Conservation (phyloP, 2,888 invertebrate species). For the Lithophane semibrunnea region DNA sequence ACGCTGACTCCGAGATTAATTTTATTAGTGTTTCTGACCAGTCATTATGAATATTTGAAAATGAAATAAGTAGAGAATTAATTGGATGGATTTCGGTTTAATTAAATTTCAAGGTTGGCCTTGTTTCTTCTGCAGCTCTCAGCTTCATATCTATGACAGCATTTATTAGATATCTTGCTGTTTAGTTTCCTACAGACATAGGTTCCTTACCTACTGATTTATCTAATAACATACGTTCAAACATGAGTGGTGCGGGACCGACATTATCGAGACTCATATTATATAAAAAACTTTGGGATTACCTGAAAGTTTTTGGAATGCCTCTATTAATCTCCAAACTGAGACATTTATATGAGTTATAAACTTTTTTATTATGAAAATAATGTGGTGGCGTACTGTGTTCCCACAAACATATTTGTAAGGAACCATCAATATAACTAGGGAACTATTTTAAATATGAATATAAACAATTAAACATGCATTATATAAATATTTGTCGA, state of each 20-base stretch:
- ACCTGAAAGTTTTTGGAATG: constrained; percentile 52
- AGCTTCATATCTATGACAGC: background rate
- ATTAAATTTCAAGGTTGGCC: background rate
- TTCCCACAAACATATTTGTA: constrained; percentile 32
- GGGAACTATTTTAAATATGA: too few relatives aligned
- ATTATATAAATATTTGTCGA: too few relatives aligned
- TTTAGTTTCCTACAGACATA: background rate
- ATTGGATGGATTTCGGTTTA: background rate
- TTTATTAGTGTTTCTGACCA: constrained; percentile 59
- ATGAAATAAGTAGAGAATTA: background rate
- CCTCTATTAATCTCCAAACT: constrained; percentile 54
- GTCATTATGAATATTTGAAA: background rate
- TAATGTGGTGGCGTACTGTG: constrained; percentile 23
- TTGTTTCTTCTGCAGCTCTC: background rate
- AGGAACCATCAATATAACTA: background rate
- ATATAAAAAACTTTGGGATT: constrained; percentile 43
- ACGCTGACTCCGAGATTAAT: constrained; percentile 70
- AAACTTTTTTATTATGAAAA: constrained; percentile 52
- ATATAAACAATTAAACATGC: too few relatives aligned
- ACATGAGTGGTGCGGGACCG: background rate
- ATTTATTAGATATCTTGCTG: background rate
- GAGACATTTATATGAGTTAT: constrained; percentile 58
- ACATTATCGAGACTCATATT: constrained; percentile 21
- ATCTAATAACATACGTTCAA: background rate
- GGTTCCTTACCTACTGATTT: constrained; percentile 13